Conservation (phyloP, 1,140 invertebrate species). For the Listronotus bonariensis region DNA sequence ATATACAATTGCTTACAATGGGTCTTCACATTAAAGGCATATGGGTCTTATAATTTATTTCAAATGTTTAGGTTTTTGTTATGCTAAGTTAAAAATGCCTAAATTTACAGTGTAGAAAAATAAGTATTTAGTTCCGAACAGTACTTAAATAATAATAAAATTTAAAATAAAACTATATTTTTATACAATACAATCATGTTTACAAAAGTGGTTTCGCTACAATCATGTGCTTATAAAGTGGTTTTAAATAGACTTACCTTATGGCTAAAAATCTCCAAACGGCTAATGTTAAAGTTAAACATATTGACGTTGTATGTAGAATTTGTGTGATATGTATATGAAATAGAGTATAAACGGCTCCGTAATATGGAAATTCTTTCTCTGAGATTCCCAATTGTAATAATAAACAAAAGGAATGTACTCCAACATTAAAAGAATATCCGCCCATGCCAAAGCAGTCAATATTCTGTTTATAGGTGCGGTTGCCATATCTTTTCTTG, state of each 20-base stretch:
- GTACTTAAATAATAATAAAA: no score
- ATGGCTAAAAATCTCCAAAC: conserved; percentile 76
- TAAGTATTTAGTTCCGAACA: no score
- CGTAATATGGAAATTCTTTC: conserved; percentile 66
- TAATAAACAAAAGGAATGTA: conserved; percentile 84
- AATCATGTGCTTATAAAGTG: no score
- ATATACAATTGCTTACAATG: no score
- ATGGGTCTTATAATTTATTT: no score
- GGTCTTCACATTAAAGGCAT: no score
- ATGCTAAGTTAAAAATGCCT: no score
- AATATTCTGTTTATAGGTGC: conserved; percentile 85
- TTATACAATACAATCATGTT: no score
- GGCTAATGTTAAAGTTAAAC: conserved; percentile 80
- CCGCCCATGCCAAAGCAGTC: conserved; percentile 78
- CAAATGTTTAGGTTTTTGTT: no score
- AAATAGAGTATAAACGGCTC: conserved; percentile 75
- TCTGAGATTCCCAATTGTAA: conserved; percentile 67
- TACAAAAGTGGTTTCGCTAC: no score
- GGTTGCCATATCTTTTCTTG: conserved; percentile 77
- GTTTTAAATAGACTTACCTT: conserved; percentile 54
- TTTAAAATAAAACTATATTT: no score
- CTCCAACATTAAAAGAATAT: conserved; percentile 86
- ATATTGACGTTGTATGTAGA: conserved; percentile 86
- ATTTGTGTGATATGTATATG: conserved; percentile 81
- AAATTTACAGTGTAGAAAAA: no score